phyloP scores from a whole-genome alignment of 2,797 vertebrate genomes.

The Brotula barbata region DNA sequence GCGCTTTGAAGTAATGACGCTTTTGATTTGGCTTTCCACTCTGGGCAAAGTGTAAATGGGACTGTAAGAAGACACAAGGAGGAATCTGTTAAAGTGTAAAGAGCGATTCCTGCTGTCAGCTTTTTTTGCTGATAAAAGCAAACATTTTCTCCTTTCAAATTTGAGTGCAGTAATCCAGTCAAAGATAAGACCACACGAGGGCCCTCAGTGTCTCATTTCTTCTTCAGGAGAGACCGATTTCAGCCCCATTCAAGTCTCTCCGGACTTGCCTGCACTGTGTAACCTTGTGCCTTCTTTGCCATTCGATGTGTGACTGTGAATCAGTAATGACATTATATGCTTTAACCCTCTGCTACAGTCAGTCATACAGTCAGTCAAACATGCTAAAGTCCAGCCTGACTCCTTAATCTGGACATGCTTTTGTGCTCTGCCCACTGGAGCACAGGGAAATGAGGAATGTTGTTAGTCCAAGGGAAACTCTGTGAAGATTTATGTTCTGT shows the following conservation, averaged over 20 bases:
- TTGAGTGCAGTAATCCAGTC: slow-evolving; percentile 60
- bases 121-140: slow-evolving; percentile 48
- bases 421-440: slow-evolving; percentile 66
- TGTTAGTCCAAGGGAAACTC: slow-evolving; percentile 68
- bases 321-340: slow-evolving; percentile 84
- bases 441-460: slow-evolving; percentile 70
- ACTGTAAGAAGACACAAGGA: slow-evolving; percentile 78
- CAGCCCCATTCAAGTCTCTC: slow-evolving; percentile 38
- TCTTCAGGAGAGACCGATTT: slow-evolving; percentile 50
- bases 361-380: slow-evolving; percentile 62
- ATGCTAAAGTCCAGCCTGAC: slow-evolving; percentile 64
- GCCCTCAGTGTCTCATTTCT: slow-evolving; percentile 47
- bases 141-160: slow-evolving; percentile 57
- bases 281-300: slow-evolving; percentile 81
- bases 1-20: slow-evolving; percentile 73
- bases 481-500: slow-evolving; percentile 51
- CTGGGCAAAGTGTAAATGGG: slow-evolving; percentile 64
- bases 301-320: slow-evolving; percentile 71
- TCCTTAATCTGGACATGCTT: slow-evolving; percentile 59
- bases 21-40: slow-evolving; percentile 72
- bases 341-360: slow-evolving; percentile 60
- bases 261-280: slow-evolving; percentile 44
- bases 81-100: slow-evolving; percentile 50
- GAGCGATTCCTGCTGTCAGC: slow-evolving; percentile 59
- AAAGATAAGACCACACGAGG: slow-evolving; percentile 45